phyloP scores from a whole-genome alignment of 1,140 invertebrate genomes.

The Ganaspis sp. region DNA sequence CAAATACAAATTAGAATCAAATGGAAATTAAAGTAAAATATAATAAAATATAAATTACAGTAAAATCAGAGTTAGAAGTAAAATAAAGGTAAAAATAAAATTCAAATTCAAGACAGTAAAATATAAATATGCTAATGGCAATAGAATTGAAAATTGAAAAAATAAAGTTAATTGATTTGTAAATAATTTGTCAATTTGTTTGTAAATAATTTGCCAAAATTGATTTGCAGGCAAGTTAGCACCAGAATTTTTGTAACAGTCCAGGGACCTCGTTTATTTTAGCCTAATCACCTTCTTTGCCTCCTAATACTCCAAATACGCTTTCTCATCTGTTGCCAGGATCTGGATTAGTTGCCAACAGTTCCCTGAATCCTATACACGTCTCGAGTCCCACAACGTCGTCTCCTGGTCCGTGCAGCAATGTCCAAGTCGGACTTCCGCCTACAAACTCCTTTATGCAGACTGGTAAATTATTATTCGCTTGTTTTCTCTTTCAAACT shows the following conservation, averaged over 20 bases:
- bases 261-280: slow-evolving; percentile 88
- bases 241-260: slow-evolving; percentile 80
- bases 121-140: no score
- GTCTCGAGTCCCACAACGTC: slow-evolving; percentile 86
- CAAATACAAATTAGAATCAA: no score
- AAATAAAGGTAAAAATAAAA: no score
- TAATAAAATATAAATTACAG: no score
- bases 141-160: no score
- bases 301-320: slow-evolving; percentile 84
- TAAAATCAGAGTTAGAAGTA: no score
- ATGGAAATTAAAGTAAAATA: no score
- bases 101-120: no score
- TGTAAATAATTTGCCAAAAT: no score
- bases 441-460: slow-evolving; percentile 80
- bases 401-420: slow-evolving; percentile 82
- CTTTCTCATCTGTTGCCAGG: slow-evolving; percentile 87
- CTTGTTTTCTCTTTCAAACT: not conserved
- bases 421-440: slow-evolving; percentile 79
- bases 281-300: slow-evolving; percentile 87
- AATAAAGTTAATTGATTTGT: not conserved
- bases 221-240: slow-evolving; percentile 67
- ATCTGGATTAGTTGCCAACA: slow-evolving; percentile 84
- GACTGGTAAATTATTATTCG: slow-evolving; percentile 69
- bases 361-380: slow-evolving; percentile 87
- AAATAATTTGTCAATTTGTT: no score